A percentile compares a stretch with the other conserved stretches of the same genome.
Conservation (phyloP, 2,888 invertebrate genomes). For the Ptilodon capucinus region DNA sequence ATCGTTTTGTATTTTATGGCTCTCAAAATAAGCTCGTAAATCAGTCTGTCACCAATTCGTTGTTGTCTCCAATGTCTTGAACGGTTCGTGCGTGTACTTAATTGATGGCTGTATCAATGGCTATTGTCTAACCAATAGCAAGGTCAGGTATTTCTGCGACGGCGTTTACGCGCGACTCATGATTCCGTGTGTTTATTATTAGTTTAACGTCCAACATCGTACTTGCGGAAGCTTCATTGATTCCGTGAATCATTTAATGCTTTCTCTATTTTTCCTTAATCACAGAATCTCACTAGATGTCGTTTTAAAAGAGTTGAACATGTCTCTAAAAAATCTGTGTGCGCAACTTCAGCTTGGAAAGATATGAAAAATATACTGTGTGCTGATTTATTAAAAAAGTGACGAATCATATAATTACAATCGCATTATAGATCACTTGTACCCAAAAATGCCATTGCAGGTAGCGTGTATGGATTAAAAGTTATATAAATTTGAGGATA, state of each 20-base stretch:
- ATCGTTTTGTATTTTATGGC: background rate
- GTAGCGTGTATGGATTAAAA: no score
- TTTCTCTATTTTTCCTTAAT: background rate
- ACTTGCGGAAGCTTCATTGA: background rate
- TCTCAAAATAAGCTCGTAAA: background rate
- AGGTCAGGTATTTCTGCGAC: slow-evolving; percentile 10
- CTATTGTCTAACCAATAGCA: slow-evolving; percentile 29
- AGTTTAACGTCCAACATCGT: background rate
- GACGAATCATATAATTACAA: no score
- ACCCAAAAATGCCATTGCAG: no score
- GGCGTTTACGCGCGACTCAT: background rate
- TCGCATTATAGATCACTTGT: no score
- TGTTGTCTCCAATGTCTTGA: background rate
- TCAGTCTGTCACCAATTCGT: background rate
- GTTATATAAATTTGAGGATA: no score
- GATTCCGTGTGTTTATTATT: no score
- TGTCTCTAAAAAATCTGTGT: no score
- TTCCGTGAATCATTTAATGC: background rate
- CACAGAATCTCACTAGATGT: no score
- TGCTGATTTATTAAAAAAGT: no score
- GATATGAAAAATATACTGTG: no score
- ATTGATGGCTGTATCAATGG: slow-evolving; percentile 23
- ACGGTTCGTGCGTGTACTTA: slow-evolving; percentile 6
- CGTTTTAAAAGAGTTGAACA: no score
- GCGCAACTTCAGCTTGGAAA: no score